Base-by-base conservation (phyloP, 1,140 invertebrate species). In the Penaeus japonicus region DNA sequence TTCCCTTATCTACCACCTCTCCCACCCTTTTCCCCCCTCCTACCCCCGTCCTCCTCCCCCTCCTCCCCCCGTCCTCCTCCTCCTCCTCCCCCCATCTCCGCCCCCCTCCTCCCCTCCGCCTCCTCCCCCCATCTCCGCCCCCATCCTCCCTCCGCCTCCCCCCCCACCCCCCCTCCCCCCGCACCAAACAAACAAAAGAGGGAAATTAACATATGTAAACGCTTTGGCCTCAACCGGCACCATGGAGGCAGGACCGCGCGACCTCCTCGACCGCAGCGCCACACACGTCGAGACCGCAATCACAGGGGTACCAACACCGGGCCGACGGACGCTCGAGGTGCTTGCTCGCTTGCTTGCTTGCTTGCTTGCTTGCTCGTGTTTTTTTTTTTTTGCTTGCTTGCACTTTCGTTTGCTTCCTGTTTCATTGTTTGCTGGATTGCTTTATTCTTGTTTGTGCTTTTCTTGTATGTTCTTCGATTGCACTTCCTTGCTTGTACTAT, bases 181-280 rank as follows among this genome's bases (percentile, higher is more conserved):
- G 18, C 27, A 10, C 70, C 70, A n/a, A 73, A 73, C 35, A 73
- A 73, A 73, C 70, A 73, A 73, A 73, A 73, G 70, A 73, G 70
- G 4, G 27, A 32, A 73, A 73, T 73, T 73, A 73, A 32, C 70
- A 73, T 73, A 73, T 73, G 70, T 73, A 73, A 73, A 73, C 70
- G 70, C 35, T 73, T 73, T 73, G 70, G 70, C 70, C 70, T 73
- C 70, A 73, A 27, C 70, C 35, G 70, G 70, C 70, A 73, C 70
- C 70, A 30, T n/a, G 32, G 70, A 32, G 70, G 27, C 35, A 18
- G 35, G 35, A 12, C 27, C 15, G n/a, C 24, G 27, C 70, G 70
- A 73, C 70, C 70, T 73, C 35, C 27, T 20, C 35, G 27, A 27
- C 70, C 35, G 2, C 27, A 32, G 27, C 27, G 35, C 70, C 70